Evolutionary conservation across 2,888 invertebrate species (phyloP).

Genomic region (Adelognathus sp.): DNA sequence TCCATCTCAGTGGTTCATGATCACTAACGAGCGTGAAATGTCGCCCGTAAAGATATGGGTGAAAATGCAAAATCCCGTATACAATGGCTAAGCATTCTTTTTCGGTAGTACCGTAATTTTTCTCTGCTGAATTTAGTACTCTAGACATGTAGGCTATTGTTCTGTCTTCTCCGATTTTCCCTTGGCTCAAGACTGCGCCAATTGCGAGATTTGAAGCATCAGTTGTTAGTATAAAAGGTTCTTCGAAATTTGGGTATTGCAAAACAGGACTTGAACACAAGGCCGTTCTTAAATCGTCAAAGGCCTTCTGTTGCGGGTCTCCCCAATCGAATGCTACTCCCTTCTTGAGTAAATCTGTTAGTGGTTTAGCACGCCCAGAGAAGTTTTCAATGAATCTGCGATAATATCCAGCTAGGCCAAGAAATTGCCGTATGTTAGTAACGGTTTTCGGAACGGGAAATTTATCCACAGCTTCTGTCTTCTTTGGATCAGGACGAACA

Average conservation of each 20-base stretch:
- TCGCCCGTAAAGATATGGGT: neutral
- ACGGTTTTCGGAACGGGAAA: conserved; percentile 20
- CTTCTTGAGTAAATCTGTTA: conserved; percentile 23
- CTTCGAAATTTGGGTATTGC: too few relatives aligned
- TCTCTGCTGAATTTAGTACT: too few relatives aligned
- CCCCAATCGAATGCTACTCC: conserved; percentile 13
- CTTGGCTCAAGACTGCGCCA: too few relatives aligned
- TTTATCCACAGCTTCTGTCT: conserved; percentile 9
- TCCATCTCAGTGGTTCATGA: neutral
- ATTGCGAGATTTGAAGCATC: too few relatives aligned
- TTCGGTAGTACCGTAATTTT: neutral
- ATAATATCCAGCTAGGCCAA: conserved; percentile 31
- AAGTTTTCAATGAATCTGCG: conserved; percentile 20
- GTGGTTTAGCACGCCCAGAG: conserved; percentile 19
- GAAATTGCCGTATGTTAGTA: conserved; percentile 7
- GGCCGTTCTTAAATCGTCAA: conserved; percentile 19
- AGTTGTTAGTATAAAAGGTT: too few relatives aligned
- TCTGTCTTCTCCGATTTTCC: too few relatives aligned
- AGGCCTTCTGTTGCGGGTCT: conserved; percentile 17
- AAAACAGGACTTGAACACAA: conserved; percentile 38
- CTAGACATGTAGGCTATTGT: too few relatives aligned
- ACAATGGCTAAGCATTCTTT: neutral
- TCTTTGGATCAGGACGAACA: conserved; percentile 16
- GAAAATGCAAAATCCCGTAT: neutral
- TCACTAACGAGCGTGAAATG: neutral